Conservation (phyloP, 2,113 vertebrate genomes). For the Pachyramphus minor region DNA sequence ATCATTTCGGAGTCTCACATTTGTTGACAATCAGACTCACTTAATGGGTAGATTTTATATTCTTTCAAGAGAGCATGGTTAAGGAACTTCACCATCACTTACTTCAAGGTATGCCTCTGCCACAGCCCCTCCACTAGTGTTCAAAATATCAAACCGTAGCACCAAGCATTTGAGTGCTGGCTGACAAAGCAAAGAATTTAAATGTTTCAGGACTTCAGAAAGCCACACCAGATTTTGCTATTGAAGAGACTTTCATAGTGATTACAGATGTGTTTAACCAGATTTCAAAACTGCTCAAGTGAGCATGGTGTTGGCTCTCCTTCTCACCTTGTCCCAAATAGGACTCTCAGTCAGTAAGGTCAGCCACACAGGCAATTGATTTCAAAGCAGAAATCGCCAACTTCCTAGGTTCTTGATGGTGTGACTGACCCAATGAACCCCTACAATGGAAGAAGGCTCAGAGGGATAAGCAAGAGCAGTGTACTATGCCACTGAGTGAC, state of each 20-base stretch:
- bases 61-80: neutral
- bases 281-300: neutral
- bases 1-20: neutral
- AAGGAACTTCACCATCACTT: neutral
- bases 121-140: neutral
- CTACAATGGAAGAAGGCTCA: neutral
- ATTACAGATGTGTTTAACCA: neutral
- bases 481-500: neutral
- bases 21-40: neutral
- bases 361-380: neutral
- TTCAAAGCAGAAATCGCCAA: neutral
- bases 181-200: neutral
- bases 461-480: rapidly evolving
- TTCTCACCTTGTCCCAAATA: neutral
- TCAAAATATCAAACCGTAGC: neutral
- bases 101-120: neutral
- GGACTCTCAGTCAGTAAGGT: neutral
- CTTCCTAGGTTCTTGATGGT: neutral
- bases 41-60: neutral
- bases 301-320: neutral
- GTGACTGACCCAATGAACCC: neutral
- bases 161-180: neutral
- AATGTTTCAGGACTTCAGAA: neutral
- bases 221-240: neutral
- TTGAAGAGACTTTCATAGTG: neutral